Evolutionary conservation across 2,113 vertebrate species (phyloP).

Genomic region (Oreotrochilus melanogaster): DNA sequence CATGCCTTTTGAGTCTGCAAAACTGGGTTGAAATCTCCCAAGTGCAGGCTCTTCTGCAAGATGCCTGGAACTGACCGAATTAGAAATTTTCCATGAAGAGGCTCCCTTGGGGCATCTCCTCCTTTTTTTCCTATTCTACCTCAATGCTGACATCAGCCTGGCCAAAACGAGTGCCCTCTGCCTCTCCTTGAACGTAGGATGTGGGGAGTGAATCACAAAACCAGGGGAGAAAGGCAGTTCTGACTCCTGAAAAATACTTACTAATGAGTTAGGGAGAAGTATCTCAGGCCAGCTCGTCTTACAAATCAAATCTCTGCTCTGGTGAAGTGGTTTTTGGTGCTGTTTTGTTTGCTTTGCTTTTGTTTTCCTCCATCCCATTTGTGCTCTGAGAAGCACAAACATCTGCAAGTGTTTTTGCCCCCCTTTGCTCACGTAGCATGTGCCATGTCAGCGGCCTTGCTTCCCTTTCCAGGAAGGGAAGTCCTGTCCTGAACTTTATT

Average conservation of each 20-base stretch:
- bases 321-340: neutral
- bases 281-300: neutral
- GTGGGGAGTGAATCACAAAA: constrained; percentile 33
- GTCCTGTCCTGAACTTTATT: neutral
- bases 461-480: constrained; percentile 33
- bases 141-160: constrained; percentile 26
- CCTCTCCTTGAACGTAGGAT: neutral
- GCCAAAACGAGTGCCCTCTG: neutral
- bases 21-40: constrained; percentile 19
- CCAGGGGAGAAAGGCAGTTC: neutral
- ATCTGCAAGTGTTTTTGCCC: neutral
- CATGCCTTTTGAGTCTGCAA: neutral
- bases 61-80: constrained; percentile 26
- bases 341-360: too few species aligned
- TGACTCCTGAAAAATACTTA: neutral
- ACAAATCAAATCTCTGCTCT: neutral
- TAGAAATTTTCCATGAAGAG: constrained; percentile 34
- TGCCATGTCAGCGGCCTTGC: neutral
- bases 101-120: constrained; percentile 8
- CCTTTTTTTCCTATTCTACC: constrained; percentile 1
- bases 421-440: neutral
- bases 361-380: neutral
- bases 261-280: neutral
- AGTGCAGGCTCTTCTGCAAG: neutral
- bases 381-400: neutral